These are phyloP conservation scores for Bungarus multicinctus DNA, from an alignment of 2,113 vertebrate species.

Conservation along the genomic window DNA sequence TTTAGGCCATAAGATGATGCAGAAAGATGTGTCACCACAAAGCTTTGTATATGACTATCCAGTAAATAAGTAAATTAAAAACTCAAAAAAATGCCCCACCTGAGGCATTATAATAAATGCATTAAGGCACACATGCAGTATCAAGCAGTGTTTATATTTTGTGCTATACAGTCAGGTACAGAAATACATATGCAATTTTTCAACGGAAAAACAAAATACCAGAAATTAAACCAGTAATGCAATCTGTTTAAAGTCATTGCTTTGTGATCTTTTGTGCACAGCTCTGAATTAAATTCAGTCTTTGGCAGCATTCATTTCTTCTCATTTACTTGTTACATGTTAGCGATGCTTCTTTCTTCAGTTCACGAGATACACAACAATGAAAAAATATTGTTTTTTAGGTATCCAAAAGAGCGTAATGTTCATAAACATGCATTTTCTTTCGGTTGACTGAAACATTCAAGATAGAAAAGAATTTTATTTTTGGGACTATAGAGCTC, in stretches of 20 bases:
- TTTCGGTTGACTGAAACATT: neutral
- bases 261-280: neutral
- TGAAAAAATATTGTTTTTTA: neutral
- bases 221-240: neutral
- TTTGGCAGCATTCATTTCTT: neutral
- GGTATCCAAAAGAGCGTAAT: neutral
- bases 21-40: neutral
- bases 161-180: neutral
- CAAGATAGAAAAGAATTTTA: neutral
- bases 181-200: neutral
- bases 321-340: neutral
- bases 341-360: neutral
- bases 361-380: neutral
- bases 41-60: neutral
- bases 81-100: neutral
- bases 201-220: neutral
- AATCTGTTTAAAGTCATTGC: neutral
- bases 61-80: neutral
- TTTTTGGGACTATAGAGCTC: neutral
- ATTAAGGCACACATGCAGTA: slow-evolving; percentile 36
- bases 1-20: neutral
- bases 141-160: slow-evolving; percentile 27
- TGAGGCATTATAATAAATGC: neutral
- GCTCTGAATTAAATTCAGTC: neutral
- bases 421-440: neutral